phyloP scores from a whole-genome alignment of 2,888 invertebrate genomes.

The Drosophila trichaetosa region DNA sequence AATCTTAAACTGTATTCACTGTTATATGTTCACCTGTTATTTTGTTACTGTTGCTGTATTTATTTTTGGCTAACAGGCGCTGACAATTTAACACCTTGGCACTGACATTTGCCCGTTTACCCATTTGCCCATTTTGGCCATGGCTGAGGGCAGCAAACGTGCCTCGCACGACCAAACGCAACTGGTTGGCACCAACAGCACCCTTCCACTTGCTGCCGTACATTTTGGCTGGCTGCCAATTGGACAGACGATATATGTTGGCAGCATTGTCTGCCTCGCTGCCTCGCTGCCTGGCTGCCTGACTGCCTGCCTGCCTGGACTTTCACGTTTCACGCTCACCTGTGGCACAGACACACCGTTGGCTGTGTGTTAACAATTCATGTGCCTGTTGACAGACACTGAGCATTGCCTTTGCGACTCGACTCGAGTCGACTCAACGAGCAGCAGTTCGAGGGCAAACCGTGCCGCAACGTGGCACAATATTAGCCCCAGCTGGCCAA shows the following conservation, averaged over 20 bases:
- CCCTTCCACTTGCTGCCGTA: constrained; percentile 2
- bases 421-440: constrained; percentile 8
- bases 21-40: not conserved
- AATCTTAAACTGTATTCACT: not conserved
- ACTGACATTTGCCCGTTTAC: constrained; percentile 68
- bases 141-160: constrained; percentile 50
- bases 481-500: constrained; percentile 34
- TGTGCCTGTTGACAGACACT: constrained; percentile 60
- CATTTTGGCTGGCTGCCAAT: constrained; percentile 53
- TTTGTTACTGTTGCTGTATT: constrained; percentile 11
- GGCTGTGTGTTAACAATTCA: constrained; percentile 54
- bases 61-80: constrained; percentile 47
- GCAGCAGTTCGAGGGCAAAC: constrained; percentile 3
- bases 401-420: constrained; percentile 36
- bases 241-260: constrained; percentile 33
- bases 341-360: constrained; percentile 38
- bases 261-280: constrained; percentile 31
- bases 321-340: constrained; percentile 40
- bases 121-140: constrained; percentile 14
- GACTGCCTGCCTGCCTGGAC: constrained; percentile 13
- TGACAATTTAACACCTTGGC: constrained; percentile 77
- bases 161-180: constrained; percentile 60
- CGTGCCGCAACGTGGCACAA: constrained; percentile 14
- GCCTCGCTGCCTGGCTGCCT: not conserved
- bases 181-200: constrained; percentile 52